Evolutionary conservation across 1,140 invertebrate genomes (phyloP), one percentile per base, ranked within the genome.

Genomic region (Diorhabda elongata): DNA sequence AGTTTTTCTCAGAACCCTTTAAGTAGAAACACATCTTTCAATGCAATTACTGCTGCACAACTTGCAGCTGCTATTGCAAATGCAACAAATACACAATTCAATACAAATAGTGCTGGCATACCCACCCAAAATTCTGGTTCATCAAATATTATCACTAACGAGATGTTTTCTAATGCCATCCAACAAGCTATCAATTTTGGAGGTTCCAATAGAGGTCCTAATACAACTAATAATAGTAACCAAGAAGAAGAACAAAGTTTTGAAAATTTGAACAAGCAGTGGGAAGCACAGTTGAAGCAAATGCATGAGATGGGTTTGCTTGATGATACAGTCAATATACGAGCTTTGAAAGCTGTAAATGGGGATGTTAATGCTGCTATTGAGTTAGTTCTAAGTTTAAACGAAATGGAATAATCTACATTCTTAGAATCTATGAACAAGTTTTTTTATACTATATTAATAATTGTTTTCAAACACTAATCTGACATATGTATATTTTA

Each of bases 291-390:
- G 80, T 82, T 98, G 66, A 89, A 93, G 60, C 91, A 94, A 77
- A 89, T 98, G 85, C 85, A 91, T 45, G 88, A 90, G 71, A 92
- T 98, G 89, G 96, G 96, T 58, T 90, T 98, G 76, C 84, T 88
- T 2, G 91, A 98, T 82, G 88, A 94, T 74, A 88, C 90, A 59
- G 85, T 91, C 41, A 98, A 97, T 82, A 81, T 97, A 43, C 90
- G 91, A 82, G 94, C 92, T 41, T 82, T 96, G 44, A 87, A 88
- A 71, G 85, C 92, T 11, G 91, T 93, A 5, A 89, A 89, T 78
- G 93, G 94, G 3, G 91, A 96, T 83, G 89, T 96, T 3, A 93
- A 94, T 81, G 92, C 91, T 61, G 94, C 94, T 8, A 90, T 96
- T 56, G 93, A 95, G 79, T 80, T 91, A 57, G 86, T 94, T 9